A percentile compares a stretch with the other conserved stretches of the same genome.
These are phyloP conservation scores for Rhabdomys pumilio DNA, from an alignment of 2,797 vertebrate genomes.

Conservation along the genomic window DNA sequence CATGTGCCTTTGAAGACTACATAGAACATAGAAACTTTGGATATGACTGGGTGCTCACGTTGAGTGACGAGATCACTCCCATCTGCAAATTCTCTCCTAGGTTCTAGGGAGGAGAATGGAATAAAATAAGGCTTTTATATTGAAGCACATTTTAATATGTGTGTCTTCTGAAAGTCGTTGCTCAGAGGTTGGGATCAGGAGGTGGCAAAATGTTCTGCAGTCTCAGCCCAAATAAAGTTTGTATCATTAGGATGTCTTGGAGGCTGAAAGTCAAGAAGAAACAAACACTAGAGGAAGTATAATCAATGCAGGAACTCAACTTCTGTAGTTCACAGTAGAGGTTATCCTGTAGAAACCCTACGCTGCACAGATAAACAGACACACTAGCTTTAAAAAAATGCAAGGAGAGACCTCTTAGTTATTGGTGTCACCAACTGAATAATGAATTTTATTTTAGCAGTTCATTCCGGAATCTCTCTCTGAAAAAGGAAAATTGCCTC, in stretches of 20 bases:
- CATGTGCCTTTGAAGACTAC: neutral
- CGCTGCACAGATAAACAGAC: conserved; percentile 6
- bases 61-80: conserved; percentile 13
- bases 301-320: neutral
- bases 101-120: neutral
- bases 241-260: neutral
- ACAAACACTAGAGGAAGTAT: neutral
- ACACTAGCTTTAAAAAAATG: conserved; percentile 37
- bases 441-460: conserved; percentile 77
- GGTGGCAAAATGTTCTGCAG: neutral
- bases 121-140: neutral
- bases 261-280: conserved; percentile 46
- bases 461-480: conserved; percentile 52
- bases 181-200: neutral
- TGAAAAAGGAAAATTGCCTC: conserved; percentile 75
- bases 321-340: neutral
- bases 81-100: neutral
- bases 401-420: conserved; percentile 64
- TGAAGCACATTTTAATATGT: neutral
- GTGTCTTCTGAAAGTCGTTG: neutral
- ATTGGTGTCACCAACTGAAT: conserved; percentile 78
- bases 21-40: neutral
- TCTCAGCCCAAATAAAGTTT: conserved; percentile 3
- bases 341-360: neutral
- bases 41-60: neutral